Percentiles rank a stretch among this genome's conserved stretches.
These are phyloP conservation scores for Puntigrus tetrazona DNA, from an alignment of 2,113 vertebrate species.

Conservation along the genomic window DNA sequence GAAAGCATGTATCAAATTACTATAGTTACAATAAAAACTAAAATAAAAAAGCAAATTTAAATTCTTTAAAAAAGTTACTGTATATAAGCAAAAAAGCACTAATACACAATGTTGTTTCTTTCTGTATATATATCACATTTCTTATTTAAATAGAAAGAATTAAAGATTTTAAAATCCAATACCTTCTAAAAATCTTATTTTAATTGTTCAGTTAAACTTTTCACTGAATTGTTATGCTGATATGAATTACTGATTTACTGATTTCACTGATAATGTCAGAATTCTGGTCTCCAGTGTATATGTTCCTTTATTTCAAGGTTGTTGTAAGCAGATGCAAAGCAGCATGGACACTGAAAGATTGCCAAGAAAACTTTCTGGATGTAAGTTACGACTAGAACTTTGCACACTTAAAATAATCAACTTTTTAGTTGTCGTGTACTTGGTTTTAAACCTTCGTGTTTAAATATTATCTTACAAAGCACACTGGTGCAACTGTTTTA, in stretches of 20 bases:
- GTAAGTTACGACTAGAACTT: slow-evolving; percentile 60
- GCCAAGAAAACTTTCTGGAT: slow-evolving; percentile 66
- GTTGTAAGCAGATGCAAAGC: slow-evolving; percentile 61
- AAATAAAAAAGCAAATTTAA: background rate
- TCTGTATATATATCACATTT: background rate
- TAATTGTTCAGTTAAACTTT: background rate
- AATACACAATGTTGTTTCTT: background rate
- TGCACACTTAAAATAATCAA: background rate
- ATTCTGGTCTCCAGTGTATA: background rate
- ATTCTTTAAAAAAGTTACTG: too few species aligned
- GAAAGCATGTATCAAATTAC: background rate
- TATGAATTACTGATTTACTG: background rate
- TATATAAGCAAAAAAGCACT: background rate
- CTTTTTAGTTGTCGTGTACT: background rate
- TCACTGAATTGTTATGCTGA: background rate
- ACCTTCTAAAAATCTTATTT: background rate
- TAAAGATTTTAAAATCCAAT: background rate
- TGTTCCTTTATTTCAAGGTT: slow-evolving; percentile 61
- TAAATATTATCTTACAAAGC: background rate
- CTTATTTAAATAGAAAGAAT: background rate
- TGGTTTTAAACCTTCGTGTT: background rate
- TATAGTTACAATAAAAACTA: too few species aligned
- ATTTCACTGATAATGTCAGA: background rate
- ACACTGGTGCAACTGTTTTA: background rate
- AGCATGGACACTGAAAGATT: slow-evolving; percentile 58